Conservation (phyloP, 2,888 invertebrate species). For the Metalampra italica region DNA sequence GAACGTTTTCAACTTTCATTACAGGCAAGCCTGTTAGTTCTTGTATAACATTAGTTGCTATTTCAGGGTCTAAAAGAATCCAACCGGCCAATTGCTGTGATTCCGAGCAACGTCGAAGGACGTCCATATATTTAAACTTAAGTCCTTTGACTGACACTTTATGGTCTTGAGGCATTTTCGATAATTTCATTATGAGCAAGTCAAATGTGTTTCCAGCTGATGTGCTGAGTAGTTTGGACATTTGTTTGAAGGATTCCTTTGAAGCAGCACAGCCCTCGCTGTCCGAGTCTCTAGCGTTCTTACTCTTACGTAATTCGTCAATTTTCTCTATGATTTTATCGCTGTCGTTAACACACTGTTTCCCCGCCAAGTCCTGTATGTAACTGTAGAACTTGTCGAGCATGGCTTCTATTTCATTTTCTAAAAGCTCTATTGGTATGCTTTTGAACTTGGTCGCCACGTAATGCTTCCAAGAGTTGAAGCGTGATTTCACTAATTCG, state of each 20-base stretch:
- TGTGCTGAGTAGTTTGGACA: conserved; percentile 45
- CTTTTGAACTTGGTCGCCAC: conserved; percentile 53
- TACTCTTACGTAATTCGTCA: conserved; percentile 43
- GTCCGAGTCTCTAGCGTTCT: conserved; percentile 34
- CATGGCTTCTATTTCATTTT: conserved; percentile 59
- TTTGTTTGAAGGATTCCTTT: conserved; percentile 51
- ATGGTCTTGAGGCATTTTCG: conserved; percentile 53
- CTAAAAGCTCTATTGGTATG: conserved; percentile 53
- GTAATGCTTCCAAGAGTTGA: conserved; percentile 59
- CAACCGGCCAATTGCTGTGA: conserved; percentile 52
- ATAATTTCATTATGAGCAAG: conserved; percentile 56
- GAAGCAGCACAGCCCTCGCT: conserved; percentile 39
- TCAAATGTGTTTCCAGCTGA: conserved; percentile 59
- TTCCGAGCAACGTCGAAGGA: conserved; percentile 52
- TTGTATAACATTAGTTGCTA: conserved; percentile 53
- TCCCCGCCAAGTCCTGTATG: conserved; percentile 54
- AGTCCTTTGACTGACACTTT: conserved; percentile 51
- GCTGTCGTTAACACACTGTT: conserved; percentile 38
- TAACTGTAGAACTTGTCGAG: conserved; percentile 60
- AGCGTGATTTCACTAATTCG: conserved; percentile 48
- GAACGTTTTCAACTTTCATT: conserved; percentile 36
- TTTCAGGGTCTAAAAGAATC: conserved; percentile 54
- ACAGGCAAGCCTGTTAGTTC: conserved; percentile 55
- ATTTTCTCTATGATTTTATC: conserved; percentile 53
- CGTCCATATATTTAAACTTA: conserved; percentile 61